Evolutionary conservation across 2,797 vertebrate genomes (phyloP), one percentile per base, ranked within the genome.

Genomic region (Anableps anableps): DNA sequence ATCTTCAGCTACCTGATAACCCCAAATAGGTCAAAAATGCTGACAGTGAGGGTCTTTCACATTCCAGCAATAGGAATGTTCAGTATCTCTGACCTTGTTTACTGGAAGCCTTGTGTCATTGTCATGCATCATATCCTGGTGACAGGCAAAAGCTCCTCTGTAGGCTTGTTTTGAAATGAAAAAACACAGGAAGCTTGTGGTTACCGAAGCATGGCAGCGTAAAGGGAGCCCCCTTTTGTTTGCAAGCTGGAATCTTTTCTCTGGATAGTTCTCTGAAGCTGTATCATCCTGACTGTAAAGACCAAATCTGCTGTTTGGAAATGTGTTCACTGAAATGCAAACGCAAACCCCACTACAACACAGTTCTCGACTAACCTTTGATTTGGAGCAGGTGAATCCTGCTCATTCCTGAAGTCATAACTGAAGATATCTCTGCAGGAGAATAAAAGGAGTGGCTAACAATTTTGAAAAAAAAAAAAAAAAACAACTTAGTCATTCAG

Each of bases 31-130:
- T 31, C 17, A 73, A 76, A 78, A 70, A 3, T 8, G 76, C 80
- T 81, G 86, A 88, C 81, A 6, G 53, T 11, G 55, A 75, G 72
- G 80, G 5, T 88, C 87, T 86, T 23, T 88, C 23, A 36, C 79
- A 92, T 93, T 92, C 90, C 88, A 83, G 60, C 66, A 2, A 72
- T 71, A 75, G 83, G 89, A 90, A 93, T 84, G 83, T 82, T 48
- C 58, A 48, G 5, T 68, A 26, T 79, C 86, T 86, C 34, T 7
- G 55, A 74, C 62, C 36, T 81, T 84, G 79, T 88, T 84, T 87
- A 73, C 47, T 19, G 50, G 75, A 70, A 78, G 75, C 23, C 64
- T 81, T 72, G 80, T 90, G 89, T 87, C 85, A 83, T 87, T 78
- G 80, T 72, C 50, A n/a, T 78, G 83, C 85, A 85, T 89, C 91